phyloP scores from a whole-genome alignment of 2,888 invertebrate genomes.

The Tetropium fuscum region DNA sequence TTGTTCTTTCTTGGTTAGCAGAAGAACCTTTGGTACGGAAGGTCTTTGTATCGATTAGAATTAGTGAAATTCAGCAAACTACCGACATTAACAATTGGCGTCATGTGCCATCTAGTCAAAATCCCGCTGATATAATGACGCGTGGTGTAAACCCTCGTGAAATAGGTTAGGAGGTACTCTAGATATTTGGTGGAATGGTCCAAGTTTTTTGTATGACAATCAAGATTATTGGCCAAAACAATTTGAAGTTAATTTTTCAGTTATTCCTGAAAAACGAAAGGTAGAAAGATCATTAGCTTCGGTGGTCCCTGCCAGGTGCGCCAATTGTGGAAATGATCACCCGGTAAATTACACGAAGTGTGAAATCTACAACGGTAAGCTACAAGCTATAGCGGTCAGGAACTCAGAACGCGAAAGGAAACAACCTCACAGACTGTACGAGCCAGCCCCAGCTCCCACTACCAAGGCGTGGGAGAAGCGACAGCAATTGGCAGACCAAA shows the following conservation, averaged over 20 bases:
- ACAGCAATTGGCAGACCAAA: too few species aligned
- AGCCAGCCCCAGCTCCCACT: too few species aligned
- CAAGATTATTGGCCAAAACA: background rate
- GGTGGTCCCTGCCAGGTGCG: too few species aligned
- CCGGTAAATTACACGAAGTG: too few species aligned
- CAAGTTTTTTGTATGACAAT: background rate
- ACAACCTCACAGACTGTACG: too few species aligned
- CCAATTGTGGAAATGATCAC: too few species aligned
- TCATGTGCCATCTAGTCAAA: background rate
- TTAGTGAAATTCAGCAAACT: background rate
- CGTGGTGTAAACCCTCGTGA: background rate
- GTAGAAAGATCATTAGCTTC: background rate
- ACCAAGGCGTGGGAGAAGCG: too few species aligned
- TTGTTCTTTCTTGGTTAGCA: constrained; percentile 11
- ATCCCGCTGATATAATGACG: constrained; percentile 18
- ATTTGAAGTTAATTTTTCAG: background rate
- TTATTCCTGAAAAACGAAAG: constrained; percentile 7
- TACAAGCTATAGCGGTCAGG: too few species aligned
- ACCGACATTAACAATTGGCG: background rate
- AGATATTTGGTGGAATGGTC: constrained; percentile 1
- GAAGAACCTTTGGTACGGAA: background rate
- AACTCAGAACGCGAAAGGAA: too few species aligned
- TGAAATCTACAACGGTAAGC: too few species aligned
- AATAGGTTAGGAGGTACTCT: background rate
- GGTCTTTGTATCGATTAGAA: background rate